Evolutionary conservation across 2,888 invertebrate species (phyloP).

Genomic region (Eupithecia subumbrata): DNA sequence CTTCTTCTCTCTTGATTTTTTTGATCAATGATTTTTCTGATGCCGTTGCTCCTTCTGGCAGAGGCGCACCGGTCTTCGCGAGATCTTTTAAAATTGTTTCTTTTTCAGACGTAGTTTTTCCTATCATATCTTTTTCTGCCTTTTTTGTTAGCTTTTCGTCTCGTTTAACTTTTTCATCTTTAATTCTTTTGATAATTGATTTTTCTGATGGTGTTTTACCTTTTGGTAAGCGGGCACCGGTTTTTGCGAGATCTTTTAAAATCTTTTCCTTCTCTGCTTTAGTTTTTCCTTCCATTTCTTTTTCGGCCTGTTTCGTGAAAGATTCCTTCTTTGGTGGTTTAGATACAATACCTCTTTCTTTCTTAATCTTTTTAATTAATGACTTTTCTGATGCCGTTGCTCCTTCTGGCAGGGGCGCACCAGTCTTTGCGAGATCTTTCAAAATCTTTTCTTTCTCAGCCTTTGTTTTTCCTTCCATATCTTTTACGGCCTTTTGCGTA

Average conservation of each 20-base stretch:
- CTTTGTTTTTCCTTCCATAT: slow-evolving; percentile 45
- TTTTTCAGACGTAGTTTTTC: slow-evolving; percentile 43
- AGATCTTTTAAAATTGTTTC: slow-evolving; percentile 40
- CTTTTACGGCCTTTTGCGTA: slow-evolving; percentile 43
- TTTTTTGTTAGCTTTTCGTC: background rate
- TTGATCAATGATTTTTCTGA: slow-evolving; percentile 25
- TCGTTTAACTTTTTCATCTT: slow-evolving; percentile 38
- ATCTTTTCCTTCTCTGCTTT: slow-evolving; percentile 46
- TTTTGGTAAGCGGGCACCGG: background rate
- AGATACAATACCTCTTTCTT: slow-evolving; percentile 43
- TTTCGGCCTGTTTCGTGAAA: slow-evolving; percentile 31
- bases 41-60: background rate
- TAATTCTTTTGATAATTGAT: slow-evolving; percentile 43
- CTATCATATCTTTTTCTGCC: slow-evolving; percentile 47
- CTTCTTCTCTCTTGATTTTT: slow-evolving; percentile 49
- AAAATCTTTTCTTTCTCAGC: slow-evolving; percentile 53
- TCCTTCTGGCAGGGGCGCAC: slow-evolving; percentile 49
- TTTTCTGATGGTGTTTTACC: slow-evolving; percentile 9
- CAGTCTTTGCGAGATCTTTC: slow-evolving; percentile 43
- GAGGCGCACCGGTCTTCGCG: background rate
- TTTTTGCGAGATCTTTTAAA: slow-evolving; percentile 15
- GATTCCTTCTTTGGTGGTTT: background rate
- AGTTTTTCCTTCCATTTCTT: slow-evolving; percentile 47
- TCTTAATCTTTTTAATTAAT: slow-evolving; percentile 48
- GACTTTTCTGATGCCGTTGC: slow-evolving; percentile 51